Evolutionary conservation across 1,140 invertebrate species (phyloP), one percentile per base, ranked within the genome.

Genomic region (Tribolium castaneum): DNA sequence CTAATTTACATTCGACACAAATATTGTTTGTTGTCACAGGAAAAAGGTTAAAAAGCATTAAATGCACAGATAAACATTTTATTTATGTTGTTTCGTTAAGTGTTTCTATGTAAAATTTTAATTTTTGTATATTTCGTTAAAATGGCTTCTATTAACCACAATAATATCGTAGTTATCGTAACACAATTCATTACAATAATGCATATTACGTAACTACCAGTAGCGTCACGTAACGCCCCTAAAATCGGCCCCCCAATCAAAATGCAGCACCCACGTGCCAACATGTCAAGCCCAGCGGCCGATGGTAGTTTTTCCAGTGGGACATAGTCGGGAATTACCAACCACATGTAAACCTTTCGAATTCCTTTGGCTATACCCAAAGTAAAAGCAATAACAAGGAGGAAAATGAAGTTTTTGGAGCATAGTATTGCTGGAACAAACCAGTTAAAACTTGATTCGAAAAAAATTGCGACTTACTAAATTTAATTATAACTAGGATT

Each of bases 321-420:
- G 34, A 93, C 91, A 81, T 92, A 90, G 2, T 88, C 88, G 10
- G 92, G 91, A 62, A 93, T 91, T 2, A 92, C 90, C 7, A 93
- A 83, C 0, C 90, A 89, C 90, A 91, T 91, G 80, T 92, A 93
- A 0, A 93, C 91, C 19, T 91, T 92, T 75, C 91, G 86, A 3
- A 93, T 82, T 1, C 90, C 92, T 87, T 93, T 93, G 25, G 89
- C 90, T 34, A 90, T 87, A 0, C 92, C 92, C 45, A 93, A 89
- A 78, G 89, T 88, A 0, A 90, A 86, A 4, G 90, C 90, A 16
- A 91, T 80, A 2, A 56, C 71, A 2, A 85, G 19, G 4, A 85
- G 59, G 7, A 79, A 52, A 10, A 77, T 16, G 73, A 72, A 83
- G 10, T 70, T 45, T 45, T 45, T 45, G 1, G 39, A 45, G 39